Evolutionary conservation across 2,888 invertebrate genomes (phyloP).

Genomic region (Orthonychiurus folsomi): DNA sequence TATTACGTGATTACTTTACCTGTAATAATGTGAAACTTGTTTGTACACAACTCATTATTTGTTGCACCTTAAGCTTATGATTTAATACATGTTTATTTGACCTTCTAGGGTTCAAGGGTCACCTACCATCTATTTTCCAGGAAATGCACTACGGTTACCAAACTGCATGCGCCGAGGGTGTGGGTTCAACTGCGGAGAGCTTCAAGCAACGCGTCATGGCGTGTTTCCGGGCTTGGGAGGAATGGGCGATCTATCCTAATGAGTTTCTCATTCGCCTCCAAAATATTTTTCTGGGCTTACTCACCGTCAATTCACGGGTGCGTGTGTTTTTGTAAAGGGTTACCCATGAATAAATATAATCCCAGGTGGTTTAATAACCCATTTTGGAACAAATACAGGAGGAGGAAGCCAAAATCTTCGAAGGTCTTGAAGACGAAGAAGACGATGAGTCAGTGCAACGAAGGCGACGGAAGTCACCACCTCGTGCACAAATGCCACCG

Average conservation of each 20-base stretch:
- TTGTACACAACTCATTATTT: too few species aligned
- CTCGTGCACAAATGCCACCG: constrained; percentile 36
- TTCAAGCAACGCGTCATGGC: constrained; percentile 82
- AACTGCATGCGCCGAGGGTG: constrained; percentile 23
- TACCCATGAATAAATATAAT: not conserved
- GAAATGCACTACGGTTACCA: constrained; percentile 61
- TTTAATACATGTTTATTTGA: too few species aligned
- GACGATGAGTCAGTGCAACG: constrained; percentile 43
- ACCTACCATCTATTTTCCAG: constrained; percentile 67
- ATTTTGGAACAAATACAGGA: constrained; percentile 25
- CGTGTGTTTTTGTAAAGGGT: not conserved
- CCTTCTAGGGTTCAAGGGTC: constrained; percentile 66
- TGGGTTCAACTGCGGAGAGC: constrained; percentile 70
- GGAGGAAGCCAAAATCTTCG: constrained; percentile 31
- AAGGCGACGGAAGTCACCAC: constrained; percentile 31
- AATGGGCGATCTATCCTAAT: constrained; percentile 90
- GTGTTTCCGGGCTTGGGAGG: constrained; percentile 93
- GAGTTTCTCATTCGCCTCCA: constrained; percentile 81
- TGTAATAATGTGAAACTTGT: not conserved
- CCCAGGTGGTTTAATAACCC: not conserved
- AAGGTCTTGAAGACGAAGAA: constrained; percentile 40
- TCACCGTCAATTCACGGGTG: constrained; percentile 33
- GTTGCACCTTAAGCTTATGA: too few species aligned
- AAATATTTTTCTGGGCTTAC: constrained; percentile 78
- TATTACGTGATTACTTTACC: too few species aligned